Evolutionary conservation across 1,140 invertebrate species (phyloP), one percentile per base, ranked within the genome.

Genomic region (Drosophila ironensis): DNA sequence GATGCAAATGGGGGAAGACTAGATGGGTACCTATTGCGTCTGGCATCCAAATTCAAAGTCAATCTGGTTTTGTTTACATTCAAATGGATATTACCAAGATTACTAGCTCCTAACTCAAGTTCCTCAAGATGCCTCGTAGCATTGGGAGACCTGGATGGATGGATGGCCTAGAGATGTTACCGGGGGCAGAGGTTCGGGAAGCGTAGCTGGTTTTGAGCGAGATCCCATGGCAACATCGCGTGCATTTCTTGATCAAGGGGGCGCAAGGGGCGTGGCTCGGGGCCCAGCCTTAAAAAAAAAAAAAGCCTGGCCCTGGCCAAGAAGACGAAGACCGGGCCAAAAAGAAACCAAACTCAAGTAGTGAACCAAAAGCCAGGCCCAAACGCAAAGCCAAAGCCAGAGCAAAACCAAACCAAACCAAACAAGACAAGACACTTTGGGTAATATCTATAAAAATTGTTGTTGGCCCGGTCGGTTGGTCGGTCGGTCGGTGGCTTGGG

Each of bases 371-470:
- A 51, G 54, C 73, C 69, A 70, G 63, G 47, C 64, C 51, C 64
- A 42, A 45, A 68, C 40, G 33, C 12, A 22, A 46, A 40, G 24
- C 24, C 45, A 35, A 33, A 17, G 6, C 11, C 53, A 14, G 46
- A 24, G n/a, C 24, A 11, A 44, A 24, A 41, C 41, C 33, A 37
- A 54, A 25, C 46, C 47, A 64, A 72, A 40, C 61, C 42, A 66
- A 46, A 72, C 73, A 68, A 72, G 48, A 70, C 53, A 75, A 81
- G 68, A 82, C 73, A 86, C 74, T 84, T 78, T 82, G 73, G 77
- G 72, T 82, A 82, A 72, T 82, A 82, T 81, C 68, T 82, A 72
- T 82, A 76, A 82, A 82, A 82, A 82, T 82, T 82, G 77, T 61
- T 76, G 67, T 72, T 45, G 44, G 30, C 54, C 37, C 50, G 24